These are phyloP conservation scores for Saturnia pavonia DNA, from an alignment of 2,888 invertebrate species.

Conservation along the genomic window DNA sequence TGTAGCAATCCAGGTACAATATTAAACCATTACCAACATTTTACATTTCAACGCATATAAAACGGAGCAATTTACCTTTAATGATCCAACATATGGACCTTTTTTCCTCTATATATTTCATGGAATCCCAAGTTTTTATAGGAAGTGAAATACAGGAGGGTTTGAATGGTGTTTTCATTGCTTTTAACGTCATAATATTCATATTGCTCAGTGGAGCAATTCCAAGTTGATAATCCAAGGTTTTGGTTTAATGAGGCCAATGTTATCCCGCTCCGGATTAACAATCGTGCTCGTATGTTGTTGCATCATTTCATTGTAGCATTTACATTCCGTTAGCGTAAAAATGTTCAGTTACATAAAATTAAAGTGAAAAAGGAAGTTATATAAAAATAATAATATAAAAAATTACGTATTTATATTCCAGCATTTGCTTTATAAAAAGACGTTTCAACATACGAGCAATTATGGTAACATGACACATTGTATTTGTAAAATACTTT, in stretches of 20 bases:
- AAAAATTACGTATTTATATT: conserved; percentile 6
- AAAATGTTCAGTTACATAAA: neutral
- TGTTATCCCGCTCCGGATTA: conserved; percentile 63
- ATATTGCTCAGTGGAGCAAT: conserved; percentile 69
- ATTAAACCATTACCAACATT: conserved; percentile 61
- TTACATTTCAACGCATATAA: conserved; percentile 69
- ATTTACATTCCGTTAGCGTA: conserved; percentile 41
- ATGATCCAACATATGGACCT: conserved; percentile 70
- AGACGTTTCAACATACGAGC: neutral
- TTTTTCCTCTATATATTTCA: conserved; percentile 72
- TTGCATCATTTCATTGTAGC: conserved; percentile 53
- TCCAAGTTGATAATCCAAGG: conserved; percentile 75
- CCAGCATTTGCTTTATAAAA: neutral
- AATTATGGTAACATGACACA: neutral
- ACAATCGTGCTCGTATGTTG: conserved; percentile 50
- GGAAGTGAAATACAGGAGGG: conserved; percentile 69
- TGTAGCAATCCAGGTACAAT: conserved; percentile 46
- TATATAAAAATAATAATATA: conserved; percentile 7
- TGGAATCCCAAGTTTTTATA: conserved; percentile 73
- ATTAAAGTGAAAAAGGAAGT: conserved; percentile 4
- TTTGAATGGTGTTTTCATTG: conserved; percentile 72
- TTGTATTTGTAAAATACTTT: neutral
- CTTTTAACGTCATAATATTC: conserved; percentile 75
- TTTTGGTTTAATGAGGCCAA: conserved; percentile 66
- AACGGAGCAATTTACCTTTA: conserved; percentile 73